A percentile compares a stretch with the other conserved stretches of the same genome.
Evolutionary conservation across 2,888 invertebrate genomes (phyloP).

Genomic region (Dysmachus trigonus): DNA sequence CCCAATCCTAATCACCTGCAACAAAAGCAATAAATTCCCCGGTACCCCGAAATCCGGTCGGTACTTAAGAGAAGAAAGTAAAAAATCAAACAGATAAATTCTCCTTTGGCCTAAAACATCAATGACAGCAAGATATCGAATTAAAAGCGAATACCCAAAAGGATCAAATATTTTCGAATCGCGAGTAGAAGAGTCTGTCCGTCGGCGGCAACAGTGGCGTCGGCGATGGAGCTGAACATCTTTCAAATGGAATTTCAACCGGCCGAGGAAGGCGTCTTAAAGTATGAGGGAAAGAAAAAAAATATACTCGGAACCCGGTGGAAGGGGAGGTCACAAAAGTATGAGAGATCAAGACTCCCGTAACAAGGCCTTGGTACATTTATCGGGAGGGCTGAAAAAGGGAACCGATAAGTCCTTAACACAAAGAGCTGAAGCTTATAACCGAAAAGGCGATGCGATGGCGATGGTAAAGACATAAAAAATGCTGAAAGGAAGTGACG

Average conservation of each 20-base stretch:
- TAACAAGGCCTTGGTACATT: slow-evolving; percentile 16
- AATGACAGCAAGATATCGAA: not conserved
- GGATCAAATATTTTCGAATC: not conserved
- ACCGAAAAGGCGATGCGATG: slow-evolving; percentile 12
- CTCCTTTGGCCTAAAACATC: not conserved
- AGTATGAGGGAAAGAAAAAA: not conserved
- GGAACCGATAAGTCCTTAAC: slow-evolving; percentile 17
- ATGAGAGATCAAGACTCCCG: not conserved
- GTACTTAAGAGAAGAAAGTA: not conserved
- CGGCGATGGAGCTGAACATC: not conserved
- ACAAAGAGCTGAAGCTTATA: not conserved
- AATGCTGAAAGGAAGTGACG: slow-evolving; percentile 33
- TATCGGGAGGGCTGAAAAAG: not conserved
- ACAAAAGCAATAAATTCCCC: not conserved
- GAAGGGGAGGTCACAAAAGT: not conserved
- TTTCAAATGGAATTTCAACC: not conserved
- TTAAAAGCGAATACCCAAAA: not conserved
- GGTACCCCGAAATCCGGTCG: not conserved
- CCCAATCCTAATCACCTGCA: not conserved
- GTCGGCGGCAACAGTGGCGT: no score
- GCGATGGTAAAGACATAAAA: slow-evolving; percentile 31
- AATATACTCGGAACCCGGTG: not conserved
- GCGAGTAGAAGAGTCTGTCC: not conserved
- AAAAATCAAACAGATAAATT: not conserved
- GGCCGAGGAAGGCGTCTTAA: not conserved